Percentiles rank a stretch among this genome's conserved stretches.
Evolutionary conservation across 2,888 invertebrate genomes (phyloP).

Genomic region (Acanthacorydalis orientalis): DNA sequence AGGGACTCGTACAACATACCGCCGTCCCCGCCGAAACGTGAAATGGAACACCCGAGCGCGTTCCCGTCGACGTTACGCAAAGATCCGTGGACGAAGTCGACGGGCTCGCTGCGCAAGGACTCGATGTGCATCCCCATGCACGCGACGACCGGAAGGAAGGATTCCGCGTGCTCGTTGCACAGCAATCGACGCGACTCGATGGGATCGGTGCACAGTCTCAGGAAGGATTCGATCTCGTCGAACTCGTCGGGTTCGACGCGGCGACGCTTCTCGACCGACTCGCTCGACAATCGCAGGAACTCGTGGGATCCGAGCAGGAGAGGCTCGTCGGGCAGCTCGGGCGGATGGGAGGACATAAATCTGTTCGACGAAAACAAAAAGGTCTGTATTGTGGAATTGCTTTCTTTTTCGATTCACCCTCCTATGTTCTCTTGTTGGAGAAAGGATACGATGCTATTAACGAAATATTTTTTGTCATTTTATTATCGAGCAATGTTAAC

Average conservation of each 20-base stretch:
- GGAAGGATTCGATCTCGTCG: constrained; percentile 33
- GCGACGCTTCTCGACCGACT: constrained; percentile 47
- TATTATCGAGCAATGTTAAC: too few species aligned
- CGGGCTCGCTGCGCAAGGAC: constrained; percentile 20
- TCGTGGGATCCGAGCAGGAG: constrained; percentile 52
- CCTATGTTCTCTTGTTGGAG: too few species aligned
- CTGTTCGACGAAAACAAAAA: constrained; percentile 20
- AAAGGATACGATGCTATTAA: too few species aligned
- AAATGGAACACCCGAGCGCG: constrained; percentile 50
- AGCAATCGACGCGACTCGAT: constrained; percentile 16
- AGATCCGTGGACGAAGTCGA: constrained; percentile 24
- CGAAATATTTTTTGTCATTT: too few species aligned
- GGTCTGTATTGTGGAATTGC: neutral
- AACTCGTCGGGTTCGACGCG: constrained; percentile 32
- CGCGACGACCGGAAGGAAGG: constrained; percentile 20
- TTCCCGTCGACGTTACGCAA: constrained; percentile 51
- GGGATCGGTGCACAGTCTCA: constrained; percentile 15
- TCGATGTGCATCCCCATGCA: constrained; percentile 2
- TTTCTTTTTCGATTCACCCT: neutral
- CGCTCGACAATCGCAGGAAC: constrained; percentile 47
- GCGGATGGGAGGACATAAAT: constrained; percentile 34
- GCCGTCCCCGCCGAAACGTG: constrained; percentile 35
- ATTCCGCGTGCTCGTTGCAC: constrained; percentile 13
- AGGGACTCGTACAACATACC: constrained; percentile 43
- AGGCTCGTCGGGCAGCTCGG: constrained; percentile 41